A percentile compares a stretch with the other conserved stretches of the same genome.
Conservation (phyloP, 2,888 invertebrate genomes). For the Tineola bisselliella region DNA sequence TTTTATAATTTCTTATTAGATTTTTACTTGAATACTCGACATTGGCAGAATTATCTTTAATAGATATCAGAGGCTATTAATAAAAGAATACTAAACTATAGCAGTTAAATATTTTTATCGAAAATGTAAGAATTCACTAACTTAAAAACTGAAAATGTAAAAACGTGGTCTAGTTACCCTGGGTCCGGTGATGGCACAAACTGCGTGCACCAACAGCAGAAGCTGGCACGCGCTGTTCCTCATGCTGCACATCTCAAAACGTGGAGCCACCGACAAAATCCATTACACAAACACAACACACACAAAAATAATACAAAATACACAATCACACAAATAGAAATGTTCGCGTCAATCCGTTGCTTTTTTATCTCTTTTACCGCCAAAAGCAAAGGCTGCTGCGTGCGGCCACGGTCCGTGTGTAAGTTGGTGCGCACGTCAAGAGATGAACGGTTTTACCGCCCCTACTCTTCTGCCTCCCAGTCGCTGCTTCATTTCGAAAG, state of each 20-base stretch:
- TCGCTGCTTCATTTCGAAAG: slow-evolving; percentile 35
- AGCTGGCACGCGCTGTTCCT: slow-evolving; percentile 50
- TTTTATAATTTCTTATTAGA: too few species aligned
- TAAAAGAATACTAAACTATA: too few species aligned
- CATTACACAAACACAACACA: slow-evolving; percentile 46
- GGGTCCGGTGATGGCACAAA: slow-evolving; percentile 60
- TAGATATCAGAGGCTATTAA: too few species aligned
- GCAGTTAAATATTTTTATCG: too few species aligned
- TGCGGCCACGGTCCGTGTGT: slow-evolving; percentile 41
- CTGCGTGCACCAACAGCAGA: slow-evolving; percentile 57
- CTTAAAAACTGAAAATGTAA: too few species aligned
- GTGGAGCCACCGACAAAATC: slow-evolving; percentile 49
- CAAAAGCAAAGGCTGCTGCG: slow-evolving; percentile 34
- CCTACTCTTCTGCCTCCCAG: slow-evolving; percentile 53
- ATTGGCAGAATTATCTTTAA: too few species aligned
- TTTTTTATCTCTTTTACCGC: slow-evolving; percentile 24
- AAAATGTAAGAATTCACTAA: too few species aligned
- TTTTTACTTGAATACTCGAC: too few species aligned
- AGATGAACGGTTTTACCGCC: slow-evolving; percentile 58
- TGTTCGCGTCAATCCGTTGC: slow-evolving; percentile 20
- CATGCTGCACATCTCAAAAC: slow-evolving; percentile 53
- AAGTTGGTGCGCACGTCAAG: slow-evolving; percentile 44
- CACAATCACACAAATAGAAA: slow-evolving; percentile 15
- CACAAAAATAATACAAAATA: slow-evolving; percentile 23
- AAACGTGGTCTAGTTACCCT: slow-evolving; percentile 36